phyloP scores from a whole-genome alignment of 2,888 invertebrate species.

The Lycocerus yunnanus region DNA sequence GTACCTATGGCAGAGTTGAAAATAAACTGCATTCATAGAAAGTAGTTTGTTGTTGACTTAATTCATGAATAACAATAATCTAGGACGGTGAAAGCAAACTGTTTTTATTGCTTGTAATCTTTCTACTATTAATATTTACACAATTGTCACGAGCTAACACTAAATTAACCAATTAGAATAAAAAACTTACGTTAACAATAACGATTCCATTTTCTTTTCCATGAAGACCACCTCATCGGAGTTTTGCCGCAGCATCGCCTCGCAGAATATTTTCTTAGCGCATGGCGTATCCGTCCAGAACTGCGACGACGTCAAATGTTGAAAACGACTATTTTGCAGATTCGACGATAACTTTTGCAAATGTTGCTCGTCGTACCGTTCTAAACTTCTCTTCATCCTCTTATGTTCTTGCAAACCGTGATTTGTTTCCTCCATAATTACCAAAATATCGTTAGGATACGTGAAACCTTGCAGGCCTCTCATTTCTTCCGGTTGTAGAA shows the following conservation, averaged over 20 bases:
- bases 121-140: slow-evolving; percentile 3
- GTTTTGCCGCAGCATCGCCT: slow-evolving; percentile 71
- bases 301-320: slow-evolving; percentile 44
- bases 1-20: neutral
- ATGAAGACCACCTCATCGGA: slow-evolving; percentile 72
- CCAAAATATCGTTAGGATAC: slow-evolving; percentile 44
- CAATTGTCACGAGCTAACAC: neutral
- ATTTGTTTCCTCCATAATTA: slow-evolving; percentile 42
- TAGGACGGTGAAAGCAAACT: slow-evolving; percentile 35
- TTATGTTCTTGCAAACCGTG: slow-evolving; percentile 7
- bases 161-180: neutral
- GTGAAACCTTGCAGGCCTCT: slow-evolving; percentile 39
- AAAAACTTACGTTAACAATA: slow-evolving; percentile 70
- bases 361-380: slow-evolving; percentile 53
- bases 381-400: slow-evolving; percentile 27
- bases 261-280: slow-evolving; percentile 77
- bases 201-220: slow-evolving; percentile 80
- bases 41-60: slow-evolving; percentile 25
- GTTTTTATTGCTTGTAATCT: slow-evolving; percentile 9
- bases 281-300: slow-evolving; percentile 78
- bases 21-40: slow-evolving; percentile 20
- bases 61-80: slow-evolving; percentile 19
- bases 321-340: slow-evolving; percentile 43
- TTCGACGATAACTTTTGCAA: slow-evolving; percentile 48
- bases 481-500: slow-evolving; percentile 57